Percentiles rank a stretch among this genome's conserved stretches.
Evolutionary conservation across 2,113 vertebrate species (phyloP).

Genomic region (Cichladusa arquata): DNA sequence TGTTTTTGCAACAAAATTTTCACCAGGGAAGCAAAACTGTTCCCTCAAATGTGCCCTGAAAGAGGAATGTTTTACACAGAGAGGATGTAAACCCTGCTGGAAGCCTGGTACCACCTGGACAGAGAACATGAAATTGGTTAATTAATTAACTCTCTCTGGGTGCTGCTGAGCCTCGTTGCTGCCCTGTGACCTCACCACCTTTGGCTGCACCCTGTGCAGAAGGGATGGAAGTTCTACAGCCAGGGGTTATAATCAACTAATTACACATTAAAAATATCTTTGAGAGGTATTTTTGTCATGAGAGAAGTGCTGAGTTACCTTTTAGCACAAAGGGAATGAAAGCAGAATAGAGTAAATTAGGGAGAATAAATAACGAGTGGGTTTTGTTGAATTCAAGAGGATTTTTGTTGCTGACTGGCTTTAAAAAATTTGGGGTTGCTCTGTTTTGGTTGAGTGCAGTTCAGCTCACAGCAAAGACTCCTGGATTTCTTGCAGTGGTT

Average conservation of each 20-base stretch:
- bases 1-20: fast-evolving
- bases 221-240: neutral
- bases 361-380: neutral
- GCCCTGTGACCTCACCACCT: too few relatives aligned
- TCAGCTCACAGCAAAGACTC: neutral
- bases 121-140: neutral
- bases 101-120: neutral
- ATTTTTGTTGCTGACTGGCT: neutral
- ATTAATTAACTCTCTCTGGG: neutral
- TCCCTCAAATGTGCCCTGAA: neutral
- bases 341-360: neutral
- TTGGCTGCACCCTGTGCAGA: too few relatives aligned
- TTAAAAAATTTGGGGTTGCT: neutral
- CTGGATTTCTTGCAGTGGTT: neutral
- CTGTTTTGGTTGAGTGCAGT: neutral
- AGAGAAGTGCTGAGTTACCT: neutral
- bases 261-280: neutral
- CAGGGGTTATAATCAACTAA: neutral
- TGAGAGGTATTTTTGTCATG: neutral
- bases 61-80: neutral
- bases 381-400: neutral
- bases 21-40: fast-evolving
- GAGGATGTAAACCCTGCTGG: neutral
- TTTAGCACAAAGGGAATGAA: neutral
- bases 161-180: neutral